These are phyloP conservation scores for Coryphaenoides rupestris DNA, from an alignment of 2,113 vertebrate species.

Conservation along the genomic window DNA sequence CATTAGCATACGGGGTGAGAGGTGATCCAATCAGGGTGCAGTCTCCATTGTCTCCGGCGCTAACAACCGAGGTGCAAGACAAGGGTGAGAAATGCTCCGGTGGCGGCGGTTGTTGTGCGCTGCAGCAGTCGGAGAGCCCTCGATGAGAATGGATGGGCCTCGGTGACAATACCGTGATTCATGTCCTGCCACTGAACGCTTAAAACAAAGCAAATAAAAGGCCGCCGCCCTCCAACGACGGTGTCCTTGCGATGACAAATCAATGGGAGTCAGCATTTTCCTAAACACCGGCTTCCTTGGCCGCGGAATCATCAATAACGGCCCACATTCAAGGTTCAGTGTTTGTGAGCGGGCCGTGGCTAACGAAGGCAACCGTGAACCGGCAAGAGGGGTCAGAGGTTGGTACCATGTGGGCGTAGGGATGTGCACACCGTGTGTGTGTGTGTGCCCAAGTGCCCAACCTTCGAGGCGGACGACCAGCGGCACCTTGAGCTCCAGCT, in stretches of 20 bases:
- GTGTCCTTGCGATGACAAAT: too few relatives aligned
- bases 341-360: background rate
- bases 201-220: too few relatives aligned
- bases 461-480: conserved; percentile 96
- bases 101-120: conserved; percentile 22
- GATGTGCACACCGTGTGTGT: background rate
- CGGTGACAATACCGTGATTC: too few relatives aligned
- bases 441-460: conserved; percentile 51
- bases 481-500: conserved; percentile 91
- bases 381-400: background rate
- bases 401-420: background rate
- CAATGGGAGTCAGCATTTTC: too few relatives aligned
- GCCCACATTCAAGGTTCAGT: conserved; percentile 3
- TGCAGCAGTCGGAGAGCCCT: too few relatives aligned
- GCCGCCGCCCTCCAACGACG: too few relatives aligned
- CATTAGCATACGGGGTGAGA: conserved; percentile 74
- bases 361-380: background rate
- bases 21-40: conserved; percentile 67
- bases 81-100: conserved; percentile 43
- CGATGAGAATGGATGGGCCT: too few relatives aligned
- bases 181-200: too few relatives aligned
- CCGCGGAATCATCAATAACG: conserved; percentile 17
- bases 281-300: background rate
- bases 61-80: conserved; percentile 61
- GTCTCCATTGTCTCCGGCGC: conserved; percentile 39